Evolutionary conservation across 2,797 vertebrate species (phyloP).

Genomic region (Sebastes baramenuke): DNA sequence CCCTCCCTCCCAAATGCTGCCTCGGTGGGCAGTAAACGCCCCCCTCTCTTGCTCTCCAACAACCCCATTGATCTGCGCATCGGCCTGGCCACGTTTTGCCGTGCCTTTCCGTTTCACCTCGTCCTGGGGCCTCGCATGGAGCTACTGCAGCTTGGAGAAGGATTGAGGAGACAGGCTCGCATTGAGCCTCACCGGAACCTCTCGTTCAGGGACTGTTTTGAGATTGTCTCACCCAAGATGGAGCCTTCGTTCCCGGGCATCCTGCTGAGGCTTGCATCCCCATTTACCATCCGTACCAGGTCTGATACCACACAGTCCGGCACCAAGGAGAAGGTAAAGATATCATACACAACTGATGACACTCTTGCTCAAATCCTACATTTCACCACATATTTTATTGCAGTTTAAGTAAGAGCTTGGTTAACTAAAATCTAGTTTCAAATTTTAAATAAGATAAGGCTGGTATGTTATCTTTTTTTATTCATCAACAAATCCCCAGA

Average conservation of each 20-base stretch:
- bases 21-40: constrained; percentile 77
- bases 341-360: neutral
- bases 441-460: neutral
- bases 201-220: constrained; percentile 94
- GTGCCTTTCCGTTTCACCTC: constrained; percentile 96
- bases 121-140: constrained; percentile 94
- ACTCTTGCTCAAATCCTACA: neutral
- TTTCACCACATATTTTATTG: neutral
- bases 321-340: constrained; percentile 93
- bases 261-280: constrained; percentile 92
- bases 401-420: neutral
- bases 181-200: constrained; percentile 89
- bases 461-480: neutral
- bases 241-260: constrained; percentile 92
- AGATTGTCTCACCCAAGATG: constrained; percentile 95
- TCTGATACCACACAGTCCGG: constrained; percentile 86
- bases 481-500: neutral
- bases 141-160: constrained; percentile 94
- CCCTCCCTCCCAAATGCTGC: constrained; percentile 77
- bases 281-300: constrained; percentile 95
- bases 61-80: constrained; percentile 92
- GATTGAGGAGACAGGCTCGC: constrained; percentile 90
- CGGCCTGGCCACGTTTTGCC: constrained; percentile 94
- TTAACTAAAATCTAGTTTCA: neutral
- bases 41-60: constrained; percentile 84